Conservation (phyloP, 2,113 vertebrate genomes). For the Clarias macrocephalus region DNA sequence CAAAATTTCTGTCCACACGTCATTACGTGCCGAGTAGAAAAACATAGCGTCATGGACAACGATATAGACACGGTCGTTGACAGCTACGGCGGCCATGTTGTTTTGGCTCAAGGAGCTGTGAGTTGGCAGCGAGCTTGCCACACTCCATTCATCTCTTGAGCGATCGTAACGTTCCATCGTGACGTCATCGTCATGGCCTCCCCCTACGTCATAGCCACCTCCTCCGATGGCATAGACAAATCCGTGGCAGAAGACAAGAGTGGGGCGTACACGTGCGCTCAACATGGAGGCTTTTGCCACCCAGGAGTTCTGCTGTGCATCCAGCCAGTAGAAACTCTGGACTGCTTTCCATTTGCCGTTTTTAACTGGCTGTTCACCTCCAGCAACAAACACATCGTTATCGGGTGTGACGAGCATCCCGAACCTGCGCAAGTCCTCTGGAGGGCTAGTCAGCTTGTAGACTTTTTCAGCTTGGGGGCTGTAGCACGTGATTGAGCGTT, state of each 20-base stretch:
- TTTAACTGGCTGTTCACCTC: constrained; percentile 87
- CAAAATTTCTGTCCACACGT: constrained; percentile 96
- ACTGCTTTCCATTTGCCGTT: constrained; percentile 87
- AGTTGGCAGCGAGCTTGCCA: constrained; percentile 88
- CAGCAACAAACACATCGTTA: constrained; percentile 96
- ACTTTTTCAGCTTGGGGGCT: constrained; percentile 97
- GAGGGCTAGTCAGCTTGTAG: constrained; percentile 92
- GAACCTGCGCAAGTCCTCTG: constrained; percentile 91
- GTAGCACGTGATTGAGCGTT: constrained; percentile 90
- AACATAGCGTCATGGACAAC: constrained; percentile 95
- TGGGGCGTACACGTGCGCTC: constrained; percentile 88
- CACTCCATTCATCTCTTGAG: constrained; percentile 92
- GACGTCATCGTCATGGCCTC: constrained; percentile 63
- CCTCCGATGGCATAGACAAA: constrained; percentile 96
- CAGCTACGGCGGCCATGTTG: constrained; percentile 77
- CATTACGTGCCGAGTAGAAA: constrained; percentile 91
- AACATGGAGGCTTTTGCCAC: constrained; percentile 94
- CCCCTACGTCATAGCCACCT: constrained; percentile 71
- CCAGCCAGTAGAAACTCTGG: constrained; percentile 96
- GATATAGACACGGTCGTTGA: constrained; percentile 91
- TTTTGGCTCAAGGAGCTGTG: constrained; percentile 89
- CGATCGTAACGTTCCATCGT: constrained; percentile 95
- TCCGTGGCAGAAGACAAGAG: constrained; percentile 91
- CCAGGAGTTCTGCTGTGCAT: constrained; percentile 97
- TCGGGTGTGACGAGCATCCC: constrained; percentile 93